Evolutionary conservation across 1,140 invertebrate genomes (phyloP).

Genomic region (Euglossa dilemma): DNA sequence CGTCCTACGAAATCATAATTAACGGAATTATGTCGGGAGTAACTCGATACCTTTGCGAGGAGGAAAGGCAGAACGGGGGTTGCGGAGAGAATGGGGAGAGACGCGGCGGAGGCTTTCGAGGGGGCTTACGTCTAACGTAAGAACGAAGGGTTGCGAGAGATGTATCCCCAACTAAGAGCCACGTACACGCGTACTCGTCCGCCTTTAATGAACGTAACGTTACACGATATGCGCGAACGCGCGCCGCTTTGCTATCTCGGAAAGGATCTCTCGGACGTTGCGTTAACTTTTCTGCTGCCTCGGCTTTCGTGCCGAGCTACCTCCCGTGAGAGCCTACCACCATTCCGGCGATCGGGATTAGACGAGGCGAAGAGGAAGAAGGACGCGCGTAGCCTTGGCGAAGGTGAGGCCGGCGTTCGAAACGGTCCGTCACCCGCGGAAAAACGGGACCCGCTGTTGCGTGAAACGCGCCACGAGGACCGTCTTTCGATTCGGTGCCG

Average conservation of each 20-base stretch:
- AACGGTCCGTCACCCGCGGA: slow-evolving; percentile 17
- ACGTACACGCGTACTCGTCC: slow-evolving; percentile 40
- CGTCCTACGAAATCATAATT: slow-evolving; percentile 80
- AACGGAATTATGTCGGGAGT: slow-evolving; percentile 78
- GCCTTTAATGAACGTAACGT: slow-evolving; percentile 70
- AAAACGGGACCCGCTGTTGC: neutral
- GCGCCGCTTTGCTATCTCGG: slow-evolving; percentile 44
- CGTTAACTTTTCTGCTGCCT: neutral
- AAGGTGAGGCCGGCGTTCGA: neutral
- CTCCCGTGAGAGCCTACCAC: neutral
- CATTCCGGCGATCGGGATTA: neutral
- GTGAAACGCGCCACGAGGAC: neutral
- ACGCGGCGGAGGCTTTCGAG: slow-evolving; percentile 58
- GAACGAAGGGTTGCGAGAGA: slow-evolving; percentile 75
- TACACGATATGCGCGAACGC: slow-evolving; percentile 64
- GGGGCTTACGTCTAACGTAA: slow-evolving; percentile 72
- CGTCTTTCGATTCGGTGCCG: no score
- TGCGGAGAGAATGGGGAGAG: slow-evolving; percentile 32
- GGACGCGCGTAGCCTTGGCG: neutral
- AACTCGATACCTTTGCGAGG: slow-evolving; percentile 75
- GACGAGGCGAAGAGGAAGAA: neutral
- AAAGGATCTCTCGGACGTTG: slow-evolving; percentile 45
- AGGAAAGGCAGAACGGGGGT: slow-evolving; percentile 1
- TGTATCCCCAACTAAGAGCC: slow-evolving; percentile 41
- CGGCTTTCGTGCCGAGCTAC: neutral